phyloP scores from a whole-genome alignment of 30 jellyfish, hydroid and myxozoan genomes.

The Clytia hemisphaerica region DNA sequence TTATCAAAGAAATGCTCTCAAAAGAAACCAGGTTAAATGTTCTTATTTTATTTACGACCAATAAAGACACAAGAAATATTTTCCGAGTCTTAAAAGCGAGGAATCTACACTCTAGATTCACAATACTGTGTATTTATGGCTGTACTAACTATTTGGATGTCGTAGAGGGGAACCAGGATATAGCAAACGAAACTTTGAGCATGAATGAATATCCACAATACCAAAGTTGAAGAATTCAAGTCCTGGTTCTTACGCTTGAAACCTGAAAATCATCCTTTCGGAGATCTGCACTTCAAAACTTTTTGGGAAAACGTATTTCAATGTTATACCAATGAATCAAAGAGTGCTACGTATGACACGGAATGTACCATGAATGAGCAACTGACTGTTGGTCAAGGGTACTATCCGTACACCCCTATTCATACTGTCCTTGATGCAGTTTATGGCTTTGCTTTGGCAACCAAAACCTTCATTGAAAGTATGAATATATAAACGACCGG shows the following conservation, averaged over 20 bases:
- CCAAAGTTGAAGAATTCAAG: slow-evolving; percentile 41
- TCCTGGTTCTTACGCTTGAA: slow-evolving; percentile 32
- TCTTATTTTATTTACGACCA: slow-evolving; percentile 62
- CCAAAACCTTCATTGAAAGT: slow-evolving; percentile 26
- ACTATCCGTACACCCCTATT: slow-evolving; percentile 75
- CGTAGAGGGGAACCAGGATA: slow-evolving; percentile 47
- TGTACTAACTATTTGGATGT: slow-evolving; percentile 53
- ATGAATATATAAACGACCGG: too few species aligned
- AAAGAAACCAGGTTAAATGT: too few species aligned
- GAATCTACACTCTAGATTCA: slow-evolving; percentile 33
- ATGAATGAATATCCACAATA: slow-evolving; percentile 36
- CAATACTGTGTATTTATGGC: slow-evolving; percentile 62
- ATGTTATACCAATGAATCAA: too few species aligned
- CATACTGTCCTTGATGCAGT: slow-evolving; percentile 60
- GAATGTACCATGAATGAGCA: slow-evolving; percentile 58
- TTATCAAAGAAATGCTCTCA: too few species aligned
- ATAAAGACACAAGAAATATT: slow-evolving; percentile 40
- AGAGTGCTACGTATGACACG: too few species aligned
- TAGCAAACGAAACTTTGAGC: slow-evolving; percentile 53
- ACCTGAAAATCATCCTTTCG: slow-evolving; percentile 2
- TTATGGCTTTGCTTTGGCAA: slow-evolving; percentile 51
- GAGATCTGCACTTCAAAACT: slow-evolving; percentile 4
- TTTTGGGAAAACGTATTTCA: slow-evolving; percentile 70
- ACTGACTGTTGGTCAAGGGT: slow-evolving; percentile 62
- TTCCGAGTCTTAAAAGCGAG: slow-evolving; percentile 24